These are phyloP conservation scores for Malacoctenus gilli DNA, from an alignment of 2,797 vertebrate species.

Conservation along the genomic window DNA sequence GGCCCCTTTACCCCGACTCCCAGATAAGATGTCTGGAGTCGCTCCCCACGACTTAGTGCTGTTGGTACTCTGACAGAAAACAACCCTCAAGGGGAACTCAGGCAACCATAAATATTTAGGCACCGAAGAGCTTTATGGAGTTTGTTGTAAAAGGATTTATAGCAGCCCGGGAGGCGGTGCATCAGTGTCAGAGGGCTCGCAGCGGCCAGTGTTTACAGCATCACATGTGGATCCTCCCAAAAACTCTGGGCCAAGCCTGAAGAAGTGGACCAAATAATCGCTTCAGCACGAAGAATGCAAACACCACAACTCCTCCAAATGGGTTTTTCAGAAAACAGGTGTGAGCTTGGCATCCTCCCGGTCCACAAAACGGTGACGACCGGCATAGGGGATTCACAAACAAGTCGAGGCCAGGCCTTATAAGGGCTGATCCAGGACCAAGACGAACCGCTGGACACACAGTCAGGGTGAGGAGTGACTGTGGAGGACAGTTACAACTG, in stretches of 20 bases:
- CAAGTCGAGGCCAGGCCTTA: slow-evolving; percentile 68
- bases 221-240: slow-evolving; percentile 63
- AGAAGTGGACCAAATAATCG: slow-evolving; percentile 79
- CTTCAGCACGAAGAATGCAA: slow-evolving; percentile 74
- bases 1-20: slow-evolving; percentile 65
- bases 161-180: slow-evolving; percentile 71
- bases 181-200: slow-evolving; percentile 70
- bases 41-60: slow-evolving; percentile 78
- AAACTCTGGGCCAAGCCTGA: slow-evolving; percentile 60
- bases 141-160: slow-evolving; percentile 87
- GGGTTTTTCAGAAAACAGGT: slow-evolving; percentile 79
- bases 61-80: slow-evolving; percentile 79
- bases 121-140: slow-evolving; percentile 84
- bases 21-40: slow-evolving; percentile 80
- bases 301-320: slow-evolving; percentile 68
- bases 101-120: slow-evolving; percentile 87
- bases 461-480: too few relatives aligned
- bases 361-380: slow-evolving; percentile 45
- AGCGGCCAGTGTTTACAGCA: slow-evolving; percentile 72
- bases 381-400: slow-evolving; percentile 63
- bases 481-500: too few relatives aligned
- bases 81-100: slow-evolving; percentile 80
- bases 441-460: too few relatives aligned
- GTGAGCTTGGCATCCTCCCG: slow-evolving; percentile 56
- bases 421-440: slow-evolving; percentile 58